Base-by-base conservation (phyloP, 2,888 invertebrate species). In the Schrankia costaestrigalis region DNA sequence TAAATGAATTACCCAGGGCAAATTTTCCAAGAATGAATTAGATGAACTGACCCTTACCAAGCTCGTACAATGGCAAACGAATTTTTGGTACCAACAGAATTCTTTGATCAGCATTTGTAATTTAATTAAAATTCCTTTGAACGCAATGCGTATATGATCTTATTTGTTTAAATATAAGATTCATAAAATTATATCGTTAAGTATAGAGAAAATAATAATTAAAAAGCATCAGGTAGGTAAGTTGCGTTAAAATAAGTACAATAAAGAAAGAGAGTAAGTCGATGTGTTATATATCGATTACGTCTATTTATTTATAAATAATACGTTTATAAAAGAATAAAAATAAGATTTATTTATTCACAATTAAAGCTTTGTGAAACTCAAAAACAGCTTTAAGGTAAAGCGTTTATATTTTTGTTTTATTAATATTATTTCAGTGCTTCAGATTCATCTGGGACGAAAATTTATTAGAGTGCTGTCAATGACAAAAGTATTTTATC, bases 391-490 rank as follows among this genome's bases (percentile, higher is more conserved):
- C 37, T 40, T 46, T 44, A 43, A 35, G 36, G 28, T 53, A 54
- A 62, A 60, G 51, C 50, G 41, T 61, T 64, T 50, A 56, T 30
- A 48, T 51, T 44, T 46, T 39, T 22, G 31, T 40, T 28, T 50
- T 40, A 47, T 42, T 56, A 55, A 53, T 52, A 46, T 41, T 35
- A 33, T 45, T 62, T 68, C 62, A 84, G 85, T 85, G 85, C 84
- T 77, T 74, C 63, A 78, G 83, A 77, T 84, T 86, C 74, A 76
- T 79, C 79, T 69, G 85, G 86, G 84, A 84, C 80, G 49, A 62
- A 65, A 63, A n/a, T n/a, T 68, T 70, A 55, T 13, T 60, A 29
- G 51, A 44, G 61, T 58, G 60, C 62, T 58, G 68, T 67, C 76
- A 71, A 61, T 69, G 71, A 70, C 68, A 72, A 78, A 73, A 56